A percentile compares a stretch with the other conserved stretches of the same genome.
Conservation (phyloP, 2,888 invertebrate genomes). For the Odontothrips loti region DNA sequence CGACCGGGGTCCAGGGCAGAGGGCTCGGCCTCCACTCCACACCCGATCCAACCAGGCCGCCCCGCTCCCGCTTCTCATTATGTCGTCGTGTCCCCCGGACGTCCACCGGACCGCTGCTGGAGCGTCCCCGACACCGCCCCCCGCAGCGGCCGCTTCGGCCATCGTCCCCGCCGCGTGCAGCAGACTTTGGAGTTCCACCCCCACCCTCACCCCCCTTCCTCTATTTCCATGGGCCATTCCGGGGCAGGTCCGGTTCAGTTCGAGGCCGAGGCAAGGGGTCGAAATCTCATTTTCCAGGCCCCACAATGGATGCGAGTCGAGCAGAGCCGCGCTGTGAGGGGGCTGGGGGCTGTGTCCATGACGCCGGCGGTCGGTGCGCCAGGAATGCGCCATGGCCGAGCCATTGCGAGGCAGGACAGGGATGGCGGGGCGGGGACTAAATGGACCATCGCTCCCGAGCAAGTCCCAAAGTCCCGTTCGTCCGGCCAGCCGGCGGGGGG, state of each 20-base stretch:
- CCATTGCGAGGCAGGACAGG: background rate
- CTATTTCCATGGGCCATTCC: no score
- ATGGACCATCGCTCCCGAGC: slow-evolving; percentile 12
- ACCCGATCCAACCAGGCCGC: no score
- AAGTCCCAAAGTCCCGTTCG: no score
- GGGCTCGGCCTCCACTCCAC: no score
- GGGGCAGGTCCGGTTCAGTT: background rate
- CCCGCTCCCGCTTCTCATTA: no score
- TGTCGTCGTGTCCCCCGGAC: no score
- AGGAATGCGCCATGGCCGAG: background rate
- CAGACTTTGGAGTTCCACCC: background rate
- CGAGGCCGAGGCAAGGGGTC: background rate
- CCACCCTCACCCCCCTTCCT: no score
- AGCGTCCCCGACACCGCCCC: background rate
- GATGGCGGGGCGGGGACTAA: background rate
- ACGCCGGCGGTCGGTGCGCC: background rate
- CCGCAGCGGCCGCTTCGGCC: background rate
- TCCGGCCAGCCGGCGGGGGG: no score
- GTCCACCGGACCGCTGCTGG: no score
- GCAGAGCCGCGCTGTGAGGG: background rate
- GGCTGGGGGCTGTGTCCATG: background rate
- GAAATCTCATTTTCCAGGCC: slow-evolving; percentile 12
- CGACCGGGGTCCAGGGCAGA: no score
- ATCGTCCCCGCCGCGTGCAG: background rate
- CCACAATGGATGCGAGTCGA: background rate